Evolutionary conservation across 2,797 vertebrate genomes (phyloP), one percentile per base, ranked within the genome.

Genomic region (Mycteria americana): DNA sequence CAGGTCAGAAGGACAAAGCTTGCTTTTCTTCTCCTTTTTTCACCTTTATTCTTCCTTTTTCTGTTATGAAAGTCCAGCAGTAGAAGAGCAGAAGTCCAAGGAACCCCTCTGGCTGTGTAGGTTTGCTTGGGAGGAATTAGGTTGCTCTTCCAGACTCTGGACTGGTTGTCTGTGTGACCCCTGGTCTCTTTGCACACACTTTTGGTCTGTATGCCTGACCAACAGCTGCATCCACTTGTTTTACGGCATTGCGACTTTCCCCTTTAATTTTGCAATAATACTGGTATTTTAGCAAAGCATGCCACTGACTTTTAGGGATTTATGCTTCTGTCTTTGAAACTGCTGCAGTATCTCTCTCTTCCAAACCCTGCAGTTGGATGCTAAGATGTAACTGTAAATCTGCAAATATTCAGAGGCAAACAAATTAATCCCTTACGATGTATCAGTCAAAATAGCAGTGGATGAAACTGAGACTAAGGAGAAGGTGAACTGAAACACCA

Each of bases 391-490:
- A 37, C 75, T 75, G 76, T 79, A 87, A 22, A 33, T 86, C 91
- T 95, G 89, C 79, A 90, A 76, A 92, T 75, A 78, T 57, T 93
- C 83, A 54, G 84, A 89, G 68, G 70, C 89, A 95, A 91, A 74
- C 63, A 91, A 37, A 85, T 92, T 15, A 72, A 89, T 91, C 75
- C 54, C 30, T 68, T 50, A 12, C 0, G 0, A 8, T 0, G 1
- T 65, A 50, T 68, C 60, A 37, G 24, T 88, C 62, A 65, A 31
- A 88, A 84, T 4, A 77, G 74, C 84, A 56, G 60, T 4, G 64
- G 62, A 10, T 83, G 91, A 85, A 88, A 48, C 45, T 3, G 43
- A 45, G 74, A 64, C 56, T 43, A 43, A 50, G 87, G 91, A 73
- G 93, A 76, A 88, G 80, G 93, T 89, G 92, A 93, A 80, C 72